Evolutionary conservation across 2,113 vertebrate species (phyloP), one percentile per base, ranked within the genome.

Genomic region (Opisthocomus hoazin): DNA sequence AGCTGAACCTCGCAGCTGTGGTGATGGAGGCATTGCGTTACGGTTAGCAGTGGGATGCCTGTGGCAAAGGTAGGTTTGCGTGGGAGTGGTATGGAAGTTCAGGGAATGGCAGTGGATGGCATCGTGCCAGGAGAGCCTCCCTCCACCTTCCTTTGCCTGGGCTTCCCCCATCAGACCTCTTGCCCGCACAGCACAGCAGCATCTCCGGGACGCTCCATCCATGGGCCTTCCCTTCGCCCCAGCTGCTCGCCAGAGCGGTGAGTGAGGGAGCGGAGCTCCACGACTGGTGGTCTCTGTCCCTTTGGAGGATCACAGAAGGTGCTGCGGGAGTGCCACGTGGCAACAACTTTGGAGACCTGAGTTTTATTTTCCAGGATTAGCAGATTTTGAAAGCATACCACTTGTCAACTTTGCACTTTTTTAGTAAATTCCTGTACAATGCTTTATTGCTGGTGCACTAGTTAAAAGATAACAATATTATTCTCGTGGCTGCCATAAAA

Each of bases 121-220:
- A 0, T 24, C 0, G 0, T 41, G 63, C 50, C 0, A 2, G 50
- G 16, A 37, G 50, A 82, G 23, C 17, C 15, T 11, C 9, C 10
- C 8, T 57, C 61, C 41, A 12, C 41, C 6, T 32, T 16, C 36
- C 45, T 82, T 26, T 50, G 18, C 37, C 32, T 5, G 1, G 14
- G 3, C 34, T 37, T 57, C 30, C 46, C 83, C 50, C 1, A 0
- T 36, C 53, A 45, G 58, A 69, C 8, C n/a, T 45, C 34, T 43
- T 6, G 1, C 39, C 23, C 0, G 0, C 17, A 0, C 15, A 2
- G 1, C 2, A 5, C 30, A 54, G 45, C 65, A 30, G 20, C 4
- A 1, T 20, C 39, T 50, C 78, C 1, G 1, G 32, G 48, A 23
- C 10, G 6, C 79, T 73, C 41, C 43, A 17, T 60, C 51, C 11